Evolutionary conservation across 2,888 invertebrate genomes (phyloP), one percentile per base, ranked within the genome.

Genomic region (Thera obeliscata): DNA sequence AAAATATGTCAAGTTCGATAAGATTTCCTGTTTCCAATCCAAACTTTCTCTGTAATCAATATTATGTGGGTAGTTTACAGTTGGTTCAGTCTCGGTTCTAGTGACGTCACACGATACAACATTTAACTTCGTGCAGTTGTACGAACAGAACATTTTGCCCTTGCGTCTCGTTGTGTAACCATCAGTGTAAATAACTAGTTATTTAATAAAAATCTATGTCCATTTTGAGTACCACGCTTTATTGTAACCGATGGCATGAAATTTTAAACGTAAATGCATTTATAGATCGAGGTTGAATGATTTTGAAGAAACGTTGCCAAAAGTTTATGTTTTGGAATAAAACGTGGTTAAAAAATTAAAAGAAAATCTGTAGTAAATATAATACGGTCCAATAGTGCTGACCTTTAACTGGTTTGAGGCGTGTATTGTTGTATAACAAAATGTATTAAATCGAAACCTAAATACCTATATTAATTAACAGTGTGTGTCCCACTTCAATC

Each of bases 181-280:
- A 46, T 66, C 58, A 66, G 69, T 81, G 78, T 81, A 73, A 48
- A 78, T 79, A 79, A 38, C 56, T 63, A 49, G 22, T 59, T 74
- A 52, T 1, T 12, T 48, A 58, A 62, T 52, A 35, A 43, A 62
- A 58, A 61, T 62, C 36, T 46, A 63, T 66, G 69, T 69, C 66
- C 62, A 69, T 69, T 69, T 69, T 66, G 46, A 57, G 62, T 61
- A 62, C 60, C 60, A 64, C 49, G 69, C 66, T 69, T 66, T 56
- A 61, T 55, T 71, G 69, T 71, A 71, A 68, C 59, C 62, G 54
- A 69, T 57, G 59, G 66, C 60, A 57, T 48, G 64, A 62, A 66
- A 41, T 61, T 72, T 70, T 76, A 50, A 64, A 6, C 52, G 57
- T 22, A 35, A 61, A 55, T n/a, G n/a, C 52, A 61, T 63, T 60